A percentile compares a stretch with the other conserved stretches of the same genome.
Conservation (phyloP, 92 coral and sea anemone species). For the Parazoanthus swiftii region DNA sequence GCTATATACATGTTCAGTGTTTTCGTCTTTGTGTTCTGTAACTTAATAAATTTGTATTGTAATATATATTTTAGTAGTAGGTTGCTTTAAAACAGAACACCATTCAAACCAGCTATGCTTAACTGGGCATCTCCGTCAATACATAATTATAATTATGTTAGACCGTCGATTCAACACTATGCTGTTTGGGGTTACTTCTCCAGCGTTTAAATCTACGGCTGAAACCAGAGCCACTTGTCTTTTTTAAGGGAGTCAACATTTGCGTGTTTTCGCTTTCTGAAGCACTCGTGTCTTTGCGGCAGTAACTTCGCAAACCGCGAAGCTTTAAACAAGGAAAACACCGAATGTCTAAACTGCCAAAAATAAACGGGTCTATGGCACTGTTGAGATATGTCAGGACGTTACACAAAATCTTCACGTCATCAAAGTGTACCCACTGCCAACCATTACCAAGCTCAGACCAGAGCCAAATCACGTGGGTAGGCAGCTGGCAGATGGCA, state of each 20-base stretch:
- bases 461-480: constrained; percentile 82
- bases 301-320: not conserved
- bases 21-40: too few species aligned
- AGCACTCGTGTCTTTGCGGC: too few species aligned
- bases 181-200: not conserved
- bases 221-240: not conserved
- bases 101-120: too few species aligned
- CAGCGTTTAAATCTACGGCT: not conserved
- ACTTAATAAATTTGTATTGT: too few species aligned
- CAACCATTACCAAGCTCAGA: constrained; percentile 63
- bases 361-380: constrained; percentile 78
- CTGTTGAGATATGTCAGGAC: constrained; percentile 72
- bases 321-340: not conserved
- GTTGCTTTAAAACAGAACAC: too few species aligned
- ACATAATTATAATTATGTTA: not conserved
- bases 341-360: constrained; percentile 57
- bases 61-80: too few species aligned
- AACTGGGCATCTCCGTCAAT: too few species aligned
- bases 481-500: constrained; percentile 70
- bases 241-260: not conserved
- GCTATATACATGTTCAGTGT: too few species aligned
- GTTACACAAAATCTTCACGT: constrained; percentile 51
- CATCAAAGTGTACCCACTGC: constrained; percentile 46
- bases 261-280: not conserved
- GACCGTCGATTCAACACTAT: not conserved